phyloP scores from a whole-genome alignment of 2,797 vertebrate genomes.

The Dendrocincla fuliginosa region DNA sequence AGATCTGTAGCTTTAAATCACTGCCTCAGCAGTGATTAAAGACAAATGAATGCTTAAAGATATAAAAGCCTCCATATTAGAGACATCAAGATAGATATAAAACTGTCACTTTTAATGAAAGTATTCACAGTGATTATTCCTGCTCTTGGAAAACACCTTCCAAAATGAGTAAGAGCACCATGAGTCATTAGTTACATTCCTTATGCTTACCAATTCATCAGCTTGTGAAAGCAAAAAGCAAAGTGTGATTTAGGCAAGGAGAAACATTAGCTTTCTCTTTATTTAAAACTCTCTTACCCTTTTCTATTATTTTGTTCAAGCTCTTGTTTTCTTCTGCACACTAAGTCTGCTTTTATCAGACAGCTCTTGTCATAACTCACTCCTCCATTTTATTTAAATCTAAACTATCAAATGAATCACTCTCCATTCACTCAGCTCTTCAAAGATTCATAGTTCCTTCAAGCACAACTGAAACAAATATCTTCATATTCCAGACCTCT shows the following conservation, averaged over 20 bases:
- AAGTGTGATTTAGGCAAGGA: background rate
- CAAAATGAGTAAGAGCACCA: background rate
- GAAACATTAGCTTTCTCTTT: background rate
- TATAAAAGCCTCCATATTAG: background rate
- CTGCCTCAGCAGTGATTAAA: background rate
- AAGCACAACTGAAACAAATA: background rate
- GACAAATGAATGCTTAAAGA: background rate
- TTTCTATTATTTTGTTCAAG: background rate
- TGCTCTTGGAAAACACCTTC: background rate
- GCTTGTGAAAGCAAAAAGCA: background rate
- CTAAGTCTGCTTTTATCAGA: background rate
- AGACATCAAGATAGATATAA: background rate
- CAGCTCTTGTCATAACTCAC: background rate
- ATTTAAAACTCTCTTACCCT: background rate
- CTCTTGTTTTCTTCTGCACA: accelerated
- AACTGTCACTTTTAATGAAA: background rate
- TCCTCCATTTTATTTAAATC: background rate
- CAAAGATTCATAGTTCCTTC: background rate
- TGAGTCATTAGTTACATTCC: background rate
- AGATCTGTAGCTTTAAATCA: background rate
- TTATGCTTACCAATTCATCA: background rate
- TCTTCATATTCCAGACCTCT: background rate
- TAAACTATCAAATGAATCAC: background rate
- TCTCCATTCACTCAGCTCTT: background rate
- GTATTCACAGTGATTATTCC: background rate